Percentiles rank a stretch among this genome's conserved stretches.
phyloP scores from a whole-genome alignment of 2,797 vertebrate species.

The Knipowitschia caucasica region DNA sequence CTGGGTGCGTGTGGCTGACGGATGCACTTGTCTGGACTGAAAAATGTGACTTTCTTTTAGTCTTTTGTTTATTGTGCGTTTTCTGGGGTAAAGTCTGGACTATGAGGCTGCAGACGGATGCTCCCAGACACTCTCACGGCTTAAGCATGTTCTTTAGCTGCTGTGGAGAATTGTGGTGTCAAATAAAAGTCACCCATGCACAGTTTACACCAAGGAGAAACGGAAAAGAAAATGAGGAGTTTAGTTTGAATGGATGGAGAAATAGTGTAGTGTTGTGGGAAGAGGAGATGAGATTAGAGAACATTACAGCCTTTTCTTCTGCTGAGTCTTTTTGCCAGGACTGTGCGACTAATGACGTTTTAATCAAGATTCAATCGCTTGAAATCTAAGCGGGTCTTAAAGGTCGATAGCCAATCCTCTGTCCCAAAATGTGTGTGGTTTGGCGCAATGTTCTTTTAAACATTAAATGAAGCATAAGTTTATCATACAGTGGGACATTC shows the following conservation, averaged over 20 bases:
- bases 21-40: constrained; percentile 29
- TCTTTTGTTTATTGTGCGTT: constrained; percentile 15
- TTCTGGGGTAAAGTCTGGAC: constrained; percentile 7
- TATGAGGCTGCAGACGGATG: constrained; percentile 42
- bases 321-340: no score
- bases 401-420: no score
- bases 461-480: no score
- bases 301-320: constrained; percentile 36
- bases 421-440: no score
- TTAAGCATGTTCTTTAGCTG: constrained; percentile 53
- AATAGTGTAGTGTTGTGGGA: constrained; percentile 26
- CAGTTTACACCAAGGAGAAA: constrained; percentile 35
- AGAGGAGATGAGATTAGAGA: constrained; percentile 51
- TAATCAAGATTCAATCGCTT: no score
- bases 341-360: no score
- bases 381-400: no score
- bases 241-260: constrained; percentile 2
- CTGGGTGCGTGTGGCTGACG: constrained; percentile 21
- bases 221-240: constrained; percentile 29
- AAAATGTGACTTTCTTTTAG: constrained; percentile 23
- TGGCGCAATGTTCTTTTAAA: no score
- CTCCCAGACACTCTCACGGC: constrained; percentile 61
- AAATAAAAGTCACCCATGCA: constrained; percentile 59
- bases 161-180: constrained; percentile 60
- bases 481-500: no score